Percentiles rank a stretch among this genome's conserved stretches.
These are phyloP conservation scores for Gadopsis bispinosus DNA, from an alignment of 2,797 vertebrate genomes.

Conservation along the genomic window DNA sequence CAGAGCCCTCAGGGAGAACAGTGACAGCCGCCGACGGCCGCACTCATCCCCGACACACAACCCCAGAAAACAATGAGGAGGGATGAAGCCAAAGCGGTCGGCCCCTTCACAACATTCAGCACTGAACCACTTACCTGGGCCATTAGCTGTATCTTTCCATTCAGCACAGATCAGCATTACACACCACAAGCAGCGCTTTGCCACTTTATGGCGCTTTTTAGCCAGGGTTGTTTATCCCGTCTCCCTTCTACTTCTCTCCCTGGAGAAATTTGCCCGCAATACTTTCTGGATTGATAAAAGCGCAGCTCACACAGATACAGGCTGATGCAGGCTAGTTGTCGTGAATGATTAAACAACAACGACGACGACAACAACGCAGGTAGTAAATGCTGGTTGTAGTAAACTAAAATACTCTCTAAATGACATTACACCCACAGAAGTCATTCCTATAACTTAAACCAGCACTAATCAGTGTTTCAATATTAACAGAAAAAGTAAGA, in stretches of 20 bases:
- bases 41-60: slow-evolving; percentile 63
- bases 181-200: slow-evolving; percentile 53
- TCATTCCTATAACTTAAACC: background rate
- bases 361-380: background rate
- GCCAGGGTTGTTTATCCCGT: slow-evolving; percentile 68
- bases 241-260: slow-evolving; percentile 44
- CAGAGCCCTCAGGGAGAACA: slow-evolving; percentile 27
- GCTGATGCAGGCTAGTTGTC: slow-evolving; percentile 3
- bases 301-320: slow-evolving; percentile 18
- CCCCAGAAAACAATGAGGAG: slow-evolving; percentile 25
- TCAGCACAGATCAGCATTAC: slow-evolving; percentile 82
- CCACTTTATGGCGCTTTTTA: slow-evolving; percentile 74
- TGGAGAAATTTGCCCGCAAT: slow-evolving; percentile 52
- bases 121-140: slow-evolving; percentile 82
- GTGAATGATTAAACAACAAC: slow-evolving; percentile 26
- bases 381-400: background rate
- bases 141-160: slow-evolving; percentile 79
- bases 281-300: slow-evolving; percentile 52
- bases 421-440: background rate
- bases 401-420: background rate
- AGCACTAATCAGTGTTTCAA: background rate
- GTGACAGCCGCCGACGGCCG: slow-evolving; percentile 7
- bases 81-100: slow-evolving; percentile 49
- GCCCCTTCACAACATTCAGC: slow-evolving; percentile 78
- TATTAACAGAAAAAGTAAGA: background rate